Evolutionary conservation across 2,888 invertebrate genomes (phyloP), one percentile per base, ranked within the genome.

Genomic region (Drosophila putrida): DNA sequence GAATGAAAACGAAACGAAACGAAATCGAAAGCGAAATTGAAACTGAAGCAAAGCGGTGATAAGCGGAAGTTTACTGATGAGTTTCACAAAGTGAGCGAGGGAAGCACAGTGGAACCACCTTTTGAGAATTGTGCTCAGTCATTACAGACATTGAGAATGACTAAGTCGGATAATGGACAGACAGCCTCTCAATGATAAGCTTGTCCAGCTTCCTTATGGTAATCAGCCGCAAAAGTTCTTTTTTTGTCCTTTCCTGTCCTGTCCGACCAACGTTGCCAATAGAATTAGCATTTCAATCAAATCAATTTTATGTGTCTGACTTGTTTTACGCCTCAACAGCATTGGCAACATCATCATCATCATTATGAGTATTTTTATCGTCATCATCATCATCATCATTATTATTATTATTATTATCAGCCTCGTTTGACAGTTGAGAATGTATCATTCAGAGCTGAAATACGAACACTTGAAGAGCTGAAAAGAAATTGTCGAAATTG

Each of bases 251-350:
- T 64, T 44, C 46, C 50, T 63, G 27, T 36, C 28, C n/a, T n/a
- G n/a, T 38, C n/a, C 10, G 15, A 10, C 15, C 25, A 11, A 28
- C 10, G 47, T 11, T 41, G 31, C 28, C 59, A 47, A 50, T 59
- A 53, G 85, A 82, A 85, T 85, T 85, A 89, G 89, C 89, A 85
- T 89, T 85, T 89, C 89, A 85, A 85, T 85, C 89, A 85, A 85
- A 88, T 85, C 86, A 79, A 79, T 82, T 89, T 86, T 47, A 83
- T 88, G 71, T 83, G 78, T 86, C 87, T 83, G 81, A 75, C 82
- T 89, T 88, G 87, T 81, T 78, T 81, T 76, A 79, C 81, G 77
- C 81, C 75, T 58, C 59, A 71, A 61, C 70, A 71, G 71, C 53
- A 58, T 63, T 51, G 35, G 15, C 75, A 43, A 35, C 69, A 53